Base-by-base conservation (phyloP, 2,888 invertebrate species). In the Aporophyla lueneburgensis region DNA sequence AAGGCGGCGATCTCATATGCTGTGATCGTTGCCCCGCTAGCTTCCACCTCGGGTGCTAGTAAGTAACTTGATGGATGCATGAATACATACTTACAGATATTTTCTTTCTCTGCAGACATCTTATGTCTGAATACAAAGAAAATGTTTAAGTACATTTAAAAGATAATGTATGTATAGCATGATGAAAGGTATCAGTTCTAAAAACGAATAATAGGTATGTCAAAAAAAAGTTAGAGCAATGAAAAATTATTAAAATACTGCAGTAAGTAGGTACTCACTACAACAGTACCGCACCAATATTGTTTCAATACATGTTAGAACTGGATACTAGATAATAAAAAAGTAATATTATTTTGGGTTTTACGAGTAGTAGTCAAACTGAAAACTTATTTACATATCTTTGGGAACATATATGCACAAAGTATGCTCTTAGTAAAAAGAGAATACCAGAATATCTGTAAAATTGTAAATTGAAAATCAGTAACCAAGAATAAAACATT, bases 21-120 rank as follows among this genome's bases (percentile, higher is more conserved):
- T 99, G 99, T 93, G 99, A 99, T 94, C 98, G 98, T 83, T 99
- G 99, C 90, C 99, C 99, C 1, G 99, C 99, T 51, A 99, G 99
- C 82, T 99, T 99, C 95, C 99, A 99, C 96, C 97, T 99, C 78
- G 98, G 98, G 88, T 99, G 99, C 97, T 99, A 99, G 99, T 99
- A 95, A 98, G 97, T 97, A 88, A 51, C 66, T 76, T 71, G 67
- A 69, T 76, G 76, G 73, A 86, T 85, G 24, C 66, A 78, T 81
- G 51, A 62, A 19, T 72, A 67, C 19, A 33, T 33, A n/a, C n/a
- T n/a, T n/a, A 33, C 33, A 33, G 33, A 33, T 33, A 33, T 33
- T 33, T 33, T 33, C 33, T 33, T 33, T 33, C 33, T 33, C 33
- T 33, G 33, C 33, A 33, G 33, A 33, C 33, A 33, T 33, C 33